Conservation (phyloP, 2,113 vertebrate species). For the Perca fluviatilis region DNA sequence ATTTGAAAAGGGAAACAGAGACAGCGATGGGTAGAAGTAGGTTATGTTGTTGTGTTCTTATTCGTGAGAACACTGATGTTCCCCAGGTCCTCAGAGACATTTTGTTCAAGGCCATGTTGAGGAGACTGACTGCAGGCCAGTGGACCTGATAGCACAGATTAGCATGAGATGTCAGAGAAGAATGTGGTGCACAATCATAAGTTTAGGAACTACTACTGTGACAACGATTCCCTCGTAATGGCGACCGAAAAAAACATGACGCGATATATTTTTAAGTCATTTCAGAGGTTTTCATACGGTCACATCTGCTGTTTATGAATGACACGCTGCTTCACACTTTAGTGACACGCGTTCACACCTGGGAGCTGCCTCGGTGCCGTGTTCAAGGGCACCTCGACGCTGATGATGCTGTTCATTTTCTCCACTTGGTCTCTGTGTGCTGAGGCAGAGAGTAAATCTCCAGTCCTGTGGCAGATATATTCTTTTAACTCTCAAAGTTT, state of each 20-base stretch:
- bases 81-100: constrained; percentile 74
- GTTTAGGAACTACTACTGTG: background rate
- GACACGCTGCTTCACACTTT: constrained; percentile 61
- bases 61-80: constrained; percentile 77
- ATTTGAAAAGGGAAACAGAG: constrained; percentile 53
- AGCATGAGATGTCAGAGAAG: constrained; percentile 50
- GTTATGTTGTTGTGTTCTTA: constrained; percentile 80
- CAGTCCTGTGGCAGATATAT: background rate
- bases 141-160: constrained; percentile 72
- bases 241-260: background rate
- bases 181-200: background rate
- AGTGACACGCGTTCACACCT: constrained; percentile 66
- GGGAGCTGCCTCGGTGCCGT: constrained; percentile 39
- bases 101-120: constrained; percentile 78
- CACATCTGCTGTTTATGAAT: constrained; percentile 53
- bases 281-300: constrained; percentile 1
- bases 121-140: constrained; percentile 65
- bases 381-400: constrained; percentile 66
- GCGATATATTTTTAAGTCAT: background rate
- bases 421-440: constrained; percentile 57
- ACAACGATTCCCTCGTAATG: background rate
- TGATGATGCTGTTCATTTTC: constrained; percentile 58
- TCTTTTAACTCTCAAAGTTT: background rate
- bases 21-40: constrained; percentile 69
- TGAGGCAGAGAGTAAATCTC: constrained; percentile 48